phyloP scores from a whole-genome alignment of 2,888 invertebrate genomes.

The Cheilosia impressa region DNA sequence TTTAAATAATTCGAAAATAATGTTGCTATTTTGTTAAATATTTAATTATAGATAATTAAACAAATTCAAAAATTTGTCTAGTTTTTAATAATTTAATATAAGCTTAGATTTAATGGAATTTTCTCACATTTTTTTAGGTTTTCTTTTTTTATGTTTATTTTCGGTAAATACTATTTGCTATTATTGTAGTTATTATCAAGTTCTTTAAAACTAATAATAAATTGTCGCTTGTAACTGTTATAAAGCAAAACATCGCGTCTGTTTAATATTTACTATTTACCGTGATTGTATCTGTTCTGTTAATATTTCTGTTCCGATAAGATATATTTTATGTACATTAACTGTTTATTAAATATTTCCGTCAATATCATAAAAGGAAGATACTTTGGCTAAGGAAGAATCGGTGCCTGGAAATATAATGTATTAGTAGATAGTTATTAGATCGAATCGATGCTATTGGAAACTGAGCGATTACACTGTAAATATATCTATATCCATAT shows the following conservation, averaged over 20 bases:
- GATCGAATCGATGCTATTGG: no score
- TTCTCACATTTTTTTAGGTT: neutral
- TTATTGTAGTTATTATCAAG: slow-evolving; percentile 38
- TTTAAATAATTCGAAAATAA: slow-evolving; percentile 36
- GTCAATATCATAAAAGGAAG: neutral
- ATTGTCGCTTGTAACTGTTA: neutral
- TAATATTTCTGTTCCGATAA: neutral
- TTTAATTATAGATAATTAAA: neutral
- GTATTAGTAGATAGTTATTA: no score
- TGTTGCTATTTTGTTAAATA: slow-evolving; percentile 11
- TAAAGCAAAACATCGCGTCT: neutral
- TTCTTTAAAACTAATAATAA: slow-evolving; percentile 13
- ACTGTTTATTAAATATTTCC: neutral
- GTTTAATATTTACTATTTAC: neutral
- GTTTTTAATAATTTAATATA: slow-evolving; percentile 15
- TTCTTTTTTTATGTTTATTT: neutral
- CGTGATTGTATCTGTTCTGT: slow-evolving; percentile 1
- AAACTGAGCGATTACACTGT: no score
- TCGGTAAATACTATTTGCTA: slow-evolving; percentile 15
- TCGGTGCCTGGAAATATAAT: no score
- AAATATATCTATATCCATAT: no score
- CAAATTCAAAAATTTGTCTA: slow-evolving; percentile 1
- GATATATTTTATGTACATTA: neutral
- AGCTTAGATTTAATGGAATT: slow-evolving; percentile 10
- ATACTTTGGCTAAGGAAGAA: neutral